Base-by-base conservation (phyloP, 1,140 invertebrate genomes). In the Ectropis grisescens region DNA sequence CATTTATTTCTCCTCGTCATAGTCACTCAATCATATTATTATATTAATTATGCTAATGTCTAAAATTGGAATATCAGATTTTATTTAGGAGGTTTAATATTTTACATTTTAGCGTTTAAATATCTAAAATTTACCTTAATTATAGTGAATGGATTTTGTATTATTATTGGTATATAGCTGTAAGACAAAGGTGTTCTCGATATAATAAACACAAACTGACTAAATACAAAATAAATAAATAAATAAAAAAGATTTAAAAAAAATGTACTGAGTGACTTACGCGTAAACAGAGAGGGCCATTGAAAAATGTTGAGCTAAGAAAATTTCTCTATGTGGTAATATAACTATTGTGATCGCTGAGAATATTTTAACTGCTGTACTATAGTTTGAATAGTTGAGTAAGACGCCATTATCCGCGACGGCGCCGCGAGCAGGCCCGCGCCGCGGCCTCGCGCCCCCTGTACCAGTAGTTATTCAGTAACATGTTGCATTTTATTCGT, bases 11-110 rank as follows among this genome's bases (percentile, higher is more conserved):
- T 74, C 62, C 68, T 71, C 59, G 57, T 72, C 66, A 71, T 81
- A 81, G 72, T 81, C 72, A 81, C 70, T 78, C 72, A 62, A 75
- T 58, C 71, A 71, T 78, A 74, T 75, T 76, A 78, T 72, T 3
- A 76, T 72, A 71, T 69, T 70, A 74, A 76, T 76, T 70, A 68
- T 75, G 66, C 70, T 75, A 76, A 80, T 65, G 75, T 70, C 72
- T 78, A 81, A 70, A 78, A 71, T 78, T 81, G 72, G 72, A 75
- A 78, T 81, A 81, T 81, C 75, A 78, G 75, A 81, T 70, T 81
- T 81, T 81, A 81, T 81, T 81, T 81, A 81, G 72, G 72, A 81
- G 74, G 75, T 81, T 78, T 78, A 59, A 78, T 81, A 78, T 75
- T 78, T 75, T 80, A 80, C 75, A 76, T 78, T 76, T 76, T 81